Evolutionary conservation across 1,140 invertebrate species (phyloP).

Genomic region (Streblospio benedicti): DNA sequence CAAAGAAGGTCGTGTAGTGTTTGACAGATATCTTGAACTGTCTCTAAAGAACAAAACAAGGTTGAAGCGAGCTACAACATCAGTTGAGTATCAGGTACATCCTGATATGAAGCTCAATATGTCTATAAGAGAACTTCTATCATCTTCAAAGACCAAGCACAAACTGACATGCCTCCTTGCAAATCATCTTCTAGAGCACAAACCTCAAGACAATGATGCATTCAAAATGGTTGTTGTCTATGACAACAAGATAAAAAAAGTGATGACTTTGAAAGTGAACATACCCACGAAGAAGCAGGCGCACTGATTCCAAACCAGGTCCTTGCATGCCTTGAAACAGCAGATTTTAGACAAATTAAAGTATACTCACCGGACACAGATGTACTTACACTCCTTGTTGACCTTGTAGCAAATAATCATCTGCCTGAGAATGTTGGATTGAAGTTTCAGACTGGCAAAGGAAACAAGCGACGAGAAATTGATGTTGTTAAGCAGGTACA

Average conservation of each 20-base stretch:
- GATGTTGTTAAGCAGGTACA: neutral
- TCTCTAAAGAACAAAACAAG: too few species aligned
- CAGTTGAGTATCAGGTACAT: too few species aligned
- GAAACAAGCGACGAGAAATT: neutral
- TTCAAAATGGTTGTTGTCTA: neutral
- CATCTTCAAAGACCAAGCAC: too few species aligned
- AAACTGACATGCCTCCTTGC: too few species aligned
- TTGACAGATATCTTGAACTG: too few species aligned
- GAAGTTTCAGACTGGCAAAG: neutral
- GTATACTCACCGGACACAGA: conserved; percentile 3
- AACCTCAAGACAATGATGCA: neutral
- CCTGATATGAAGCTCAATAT: too few species aligned
- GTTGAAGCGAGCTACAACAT: too few species aligned
- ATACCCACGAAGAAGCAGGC: neutral
- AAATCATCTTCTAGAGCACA: neutral
- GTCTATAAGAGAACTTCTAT: neutral
- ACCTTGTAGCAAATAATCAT: neutral
- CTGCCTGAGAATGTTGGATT: neutral
- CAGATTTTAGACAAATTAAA: neutral
- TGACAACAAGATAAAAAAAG: neutral
- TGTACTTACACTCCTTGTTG: neutral
- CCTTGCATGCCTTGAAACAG: too few species aligned
- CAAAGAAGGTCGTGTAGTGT: too few species aligned
- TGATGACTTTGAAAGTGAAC: neutral
- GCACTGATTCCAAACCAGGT: conserved; percentile 3